These are phyloP conservation scores for Cromileptes altivelis DNA, from an alignment of 2,113 vertebrate species.

Conservation along the genomic window DNA sequence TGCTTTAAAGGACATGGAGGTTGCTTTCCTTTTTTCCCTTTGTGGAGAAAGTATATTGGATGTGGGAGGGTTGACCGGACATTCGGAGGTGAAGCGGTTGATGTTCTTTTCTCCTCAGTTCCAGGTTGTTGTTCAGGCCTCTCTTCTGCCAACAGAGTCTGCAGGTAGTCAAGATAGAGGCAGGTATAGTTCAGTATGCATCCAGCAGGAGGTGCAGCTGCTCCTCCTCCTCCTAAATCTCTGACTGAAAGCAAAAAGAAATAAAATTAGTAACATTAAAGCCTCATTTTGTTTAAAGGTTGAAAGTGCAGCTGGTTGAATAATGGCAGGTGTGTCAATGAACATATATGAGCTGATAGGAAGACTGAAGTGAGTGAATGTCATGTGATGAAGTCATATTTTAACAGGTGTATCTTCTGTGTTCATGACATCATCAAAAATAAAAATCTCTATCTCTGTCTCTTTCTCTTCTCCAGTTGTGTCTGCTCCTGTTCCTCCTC, in stretches of 20 bases:
- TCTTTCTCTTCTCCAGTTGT: slow-evolving; percentile 39
- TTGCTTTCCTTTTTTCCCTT: no score
- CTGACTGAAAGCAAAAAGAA: no score
- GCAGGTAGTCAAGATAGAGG: neutral
- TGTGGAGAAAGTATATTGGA: no score
- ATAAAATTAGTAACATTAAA: neutral
- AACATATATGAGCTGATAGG: neutral
- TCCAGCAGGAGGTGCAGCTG: neutral
- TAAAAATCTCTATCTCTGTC: neutral
- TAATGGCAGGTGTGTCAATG: neutral
- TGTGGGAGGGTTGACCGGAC: no score
- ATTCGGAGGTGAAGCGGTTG: no score
- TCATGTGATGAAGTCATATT: neutral
- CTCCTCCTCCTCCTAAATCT: neutral
- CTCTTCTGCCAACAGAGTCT: neutral
- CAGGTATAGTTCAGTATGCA: neutral
- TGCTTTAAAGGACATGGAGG: no score
- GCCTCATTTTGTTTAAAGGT: no score
- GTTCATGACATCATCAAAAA: neutral
- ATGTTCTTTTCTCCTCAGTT: no score
- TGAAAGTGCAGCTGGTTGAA: neutral
- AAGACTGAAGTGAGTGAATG: neutral
- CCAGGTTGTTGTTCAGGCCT: neutral
- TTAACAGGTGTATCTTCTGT: neutral
- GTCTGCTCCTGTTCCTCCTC: slow-evolving; percentile 53